Base-by-base conservation (phyloP, 53 echinoderm and acorn worm genomes). In the Holothuria scabra region DNA sequence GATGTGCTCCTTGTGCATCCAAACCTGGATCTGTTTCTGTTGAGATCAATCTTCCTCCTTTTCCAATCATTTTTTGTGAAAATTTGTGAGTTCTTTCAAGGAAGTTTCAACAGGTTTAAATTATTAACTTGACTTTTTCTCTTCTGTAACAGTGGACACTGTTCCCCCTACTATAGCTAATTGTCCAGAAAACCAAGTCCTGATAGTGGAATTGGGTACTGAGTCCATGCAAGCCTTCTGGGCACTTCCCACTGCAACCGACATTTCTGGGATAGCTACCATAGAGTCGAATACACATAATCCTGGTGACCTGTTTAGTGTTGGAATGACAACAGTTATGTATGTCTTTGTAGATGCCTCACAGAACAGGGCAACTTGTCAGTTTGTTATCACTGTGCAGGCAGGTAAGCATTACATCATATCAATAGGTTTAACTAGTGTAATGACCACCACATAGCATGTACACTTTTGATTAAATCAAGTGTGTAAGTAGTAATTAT, bases 161-260 rank as follows among this genome's bases (percentile, higher is more conserved):
- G 83, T 76, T 6, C 82, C 90, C n/a, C 65, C 76, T 30, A 66
- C 83, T 1, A 56, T 62, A 24, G 46, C 75, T 12, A 60, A 19
- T 28, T 67, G 78, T 60, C 87, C 87, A 23, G 52, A 34, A 12
- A 34, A 84, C 55, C 38, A 84, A 44, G 69, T 20, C 4, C 56
- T 78, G 4, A 38, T 41, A 21, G 74, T 89, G 38, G 89, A 89
- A 70, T 59, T 89, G 5, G 89, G 89, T 8, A 32, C 23, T 59
- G 20, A 19, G 5, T 76, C 79, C 18, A 66, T 59, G 1, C 46
- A 22, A 16, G 85, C 90, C 46, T 59, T 70, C 66, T 93, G 87
- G 85, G 12, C 37, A 0, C 84, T 74, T 35, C 95, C 95, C 20
- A 90, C 92, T 14, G 92, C 92, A 21, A 90, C 92, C 5, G 95